A percentile compares a stretch with the other conserved stretches of the same genome.
phyloP scores from a whole-genome alignment of 92 coral and sea anemone species.

The Phymanthus crucifer region DNA sequence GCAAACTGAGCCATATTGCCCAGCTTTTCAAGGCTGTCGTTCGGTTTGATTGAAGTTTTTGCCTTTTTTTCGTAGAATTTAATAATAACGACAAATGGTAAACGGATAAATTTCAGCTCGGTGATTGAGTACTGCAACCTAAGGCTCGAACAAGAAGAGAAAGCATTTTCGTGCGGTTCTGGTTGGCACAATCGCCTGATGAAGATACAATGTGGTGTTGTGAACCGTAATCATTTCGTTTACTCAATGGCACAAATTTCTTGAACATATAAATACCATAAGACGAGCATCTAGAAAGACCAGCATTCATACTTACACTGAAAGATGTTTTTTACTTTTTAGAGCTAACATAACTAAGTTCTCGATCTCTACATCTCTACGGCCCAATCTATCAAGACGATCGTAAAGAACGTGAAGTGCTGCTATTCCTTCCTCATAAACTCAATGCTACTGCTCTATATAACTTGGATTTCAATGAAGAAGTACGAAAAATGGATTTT shows the following conservation, averaged over 20 bases:
- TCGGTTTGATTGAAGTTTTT: not conserved
- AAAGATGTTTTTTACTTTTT: not conserved
- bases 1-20: constrained; percentile 15
- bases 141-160: constrained; percentile 1
- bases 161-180: not conserved
- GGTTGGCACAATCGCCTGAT: constrained; percentile 3
- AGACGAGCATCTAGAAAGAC: not conserved
- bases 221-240: constrained; percentile 19
- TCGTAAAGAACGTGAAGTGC: constrained; percentile 1
- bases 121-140: not conserved
- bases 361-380: not conserved
- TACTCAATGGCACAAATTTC: constrained; percentile 8
- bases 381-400: constrained; percentile 3
- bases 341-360: not conserved
- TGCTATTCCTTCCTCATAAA: not conserved
- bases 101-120: not conserved
- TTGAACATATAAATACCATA: constrained; percentile 8
- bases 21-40: constrained; percentile 22
- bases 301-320: not conserved
- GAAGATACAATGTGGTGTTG: constrained; percentile 13
- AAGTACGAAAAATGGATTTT: not conserved
- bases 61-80: constrained; percentile 7
- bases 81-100: constrained; percentile 1
- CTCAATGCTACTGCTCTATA: not conserved
- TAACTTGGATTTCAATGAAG: not conserved